These are phyloP conservation scores for Lagria hirta DNA, from an alignment of 2,888 invertebrate genomes.

Conservation along the genomic window DNA sequence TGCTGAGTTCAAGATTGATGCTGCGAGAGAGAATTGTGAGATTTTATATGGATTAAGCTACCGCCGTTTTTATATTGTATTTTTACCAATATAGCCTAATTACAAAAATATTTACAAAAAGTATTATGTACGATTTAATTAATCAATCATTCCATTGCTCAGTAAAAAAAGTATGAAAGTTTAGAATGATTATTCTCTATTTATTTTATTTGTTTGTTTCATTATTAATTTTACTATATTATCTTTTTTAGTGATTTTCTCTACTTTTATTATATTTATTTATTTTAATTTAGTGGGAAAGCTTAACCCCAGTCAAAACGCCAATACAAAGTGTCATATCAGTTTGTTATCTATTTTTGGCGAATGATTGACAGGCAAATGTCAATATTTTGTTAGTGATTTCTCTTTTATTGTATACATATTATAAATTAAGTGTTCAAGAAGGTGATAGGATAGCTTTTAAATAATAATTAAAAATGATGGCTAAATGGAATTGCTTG, in stretches of 20 bases:
- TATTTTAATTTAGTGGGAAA: constrained; percentile 1
- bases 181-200: constrained; percentile 17
- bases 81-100: constrained; percentile 24
- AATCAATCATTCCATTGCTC: constrained; percentile 27
- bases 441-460: constrained; percentile 25
- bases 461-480: constrained; percentile 7
- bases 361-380: constrained; percentile 2
- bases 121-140: too few species aligned
- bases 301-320: constrained; percentile 9
- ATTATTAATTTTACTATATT: constrained; percentile 15
- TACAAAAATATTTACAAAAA: constrained; percentile 9
- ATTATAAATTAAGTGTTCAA: constrained; percentile 20
- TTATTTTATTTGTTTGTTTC: constrained; percentile 18
- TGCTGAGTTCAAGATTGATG: constrained; percentile 12
- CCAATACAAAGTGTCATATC: constrained; percentile 3
- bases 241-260: constrained; percentile 18
- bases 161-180: constrained; percentile 21
- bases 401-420: constrained; percentile 25
- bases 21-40: constrained; percentile 21
- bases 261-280: constrained; percentile 6
- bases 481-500: constrained; percentile 17
- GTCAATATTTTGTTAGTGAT: constrained; percentile 14
- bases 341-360: too few species aligned
- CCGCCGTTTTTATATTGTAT: constrained; percentile 23
- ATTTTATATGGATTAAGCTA: constrained; percentile 18